Evolutionary conservation across 2,888 invertebrate species (phyloP).

Genomic region (Dromius quadrimaculatus): DNA sequence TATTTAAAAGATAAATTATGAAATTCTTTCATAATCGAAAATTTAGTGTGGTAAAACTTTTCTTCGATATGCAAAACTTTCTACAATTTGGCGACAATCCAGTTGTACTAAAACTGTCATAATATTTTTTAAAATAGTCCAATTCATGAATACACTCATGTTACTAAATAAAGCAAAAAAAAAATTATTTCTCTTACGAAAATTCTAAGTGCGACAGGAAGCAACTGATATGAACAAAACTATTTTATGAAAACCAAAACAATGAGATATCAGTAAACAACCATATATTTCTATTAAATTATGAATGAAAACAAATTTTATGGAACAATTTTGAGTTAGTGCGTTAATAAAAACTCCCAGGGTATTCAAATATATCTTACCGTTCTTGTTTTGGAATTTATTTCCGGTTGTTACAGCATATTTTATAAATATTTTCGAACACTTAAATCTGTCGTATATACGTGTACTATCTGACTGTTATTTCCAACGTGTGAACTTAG

Average conservation of each 20-base stretch:
- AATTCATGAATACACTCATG: background rate
- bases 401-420: slow-evolving; percentile 14
- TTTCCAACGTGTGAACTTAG: slow-evolving; percentile 4
- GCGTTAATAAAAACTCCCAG: background rate
- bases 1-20: slow-evolving; percentile 9
- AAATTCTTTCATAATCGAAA: slow-evolving; percentile 29
- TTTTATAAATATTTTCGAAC: slow-evolving; percentile 19
- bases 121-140: slow-evolving; percentile 32
- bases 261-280: background rate
- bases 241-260: background rate
- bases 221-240: background rate
- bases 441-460: slow-evolving; percentile 3
- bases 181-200: background rate
- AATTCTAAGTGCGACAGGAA: no score
- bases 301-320: slow-evolving; percentile 5
- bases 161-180: background rate
- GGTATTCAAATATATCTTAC: background rate
- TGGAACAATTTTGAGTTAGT: background rate
- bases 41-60: slow-evolving; percentile 20
- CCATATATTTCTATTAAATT: background rate
- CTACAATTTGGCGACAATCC: slow-evolving; percentile 12
- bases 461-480: slow-evolving; percentile 15
- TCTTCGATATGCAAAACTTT: slow-evolving; percentile 30
- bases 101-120: slow-evolving; percentile 30
- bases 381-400: background rate